Evolutionary conservation across 2,888 invertebrate species (phyloP), one percentile per base, ranked within the genome.

Genomic region (Meandrusa payeni): DNA sequence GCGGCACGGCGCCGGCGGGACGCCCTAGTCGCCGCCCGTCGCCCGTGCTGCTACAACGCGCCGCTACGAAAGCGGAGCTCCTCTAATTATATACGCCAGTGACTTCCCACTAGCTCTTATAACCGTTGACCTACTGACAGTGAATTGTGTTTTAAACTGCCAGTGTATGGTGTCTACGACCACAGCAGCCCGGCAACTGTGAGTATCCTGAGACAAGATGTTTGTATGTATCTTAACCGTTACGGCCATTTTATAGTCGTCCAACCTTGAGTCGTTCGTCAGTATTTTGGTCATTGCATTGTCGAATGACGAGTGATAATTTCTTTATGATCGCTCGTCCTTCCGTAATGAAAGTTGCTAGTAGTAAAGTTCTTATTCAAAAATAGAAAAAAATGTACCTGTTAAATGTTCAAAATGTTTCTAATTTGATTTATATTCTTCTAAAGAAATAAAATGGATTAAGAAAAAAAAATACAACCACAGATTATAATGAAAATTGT

Each of bases 171-270:
- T 59, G 55, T 49, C 47, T 45, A 12, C 28, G 48, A 42, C 48
- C 41, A 32, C 46, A 42, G 31, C 37, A 46, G 49, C 47, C 49
- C 49, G 37, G 10, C 40, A 42, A 45, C 33, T 34, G 81, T 82
- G 55, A 82, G 82, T 80, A 72, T 54, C 20, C 23, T 33, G 39
- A 44, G 58, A 43, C 39, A 23, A 42, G 48, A 54, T 51, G 61
- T 68, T 59, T 69, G 70, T 64, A 55, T 64, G 57, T 59, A 59
- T 76, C 72, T 74, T 72, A 69, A 76, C 72, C 67, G 71, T 64
- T 77, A 75, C 82, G 79, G 81, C 80, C 79, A 82, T 81, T 81
- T 82, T 80, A 81, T 74, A 72, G 67, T 63, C 69, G 61, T 63
- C 61, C 75, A 82, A 79, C 81, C 81, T 83, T 82, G 81, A 75